Base-by-base conservation (phyloP, 2,797 vertebrate genomes). In the Lophotriccus pileatus region DNA sequence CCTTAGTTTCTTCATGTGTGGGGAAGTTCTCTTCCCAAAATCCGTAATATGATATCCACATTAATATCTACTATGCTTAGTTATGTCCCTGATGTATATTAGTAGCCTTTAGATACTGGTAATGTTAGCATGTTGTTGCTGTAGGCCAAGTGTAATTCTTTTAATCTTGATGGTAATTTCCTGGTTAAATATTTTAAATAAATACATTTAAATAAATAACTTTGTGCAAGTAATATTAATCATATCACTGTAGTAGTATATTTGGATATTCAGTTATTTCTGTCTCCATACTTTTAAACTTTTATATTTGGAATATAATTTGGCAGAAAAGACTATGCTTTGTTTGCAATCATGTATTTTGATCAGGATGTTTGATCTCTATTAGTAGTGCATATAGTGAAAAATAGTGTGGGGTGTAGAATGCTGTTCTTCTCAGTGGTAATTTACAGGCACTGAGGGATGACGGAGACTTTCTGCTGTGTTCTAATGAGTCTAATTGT, bases 121-220 rank as follows among this genome's bases (percentile, higher is more conserved):
- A 96, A 86, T 15, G 39, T 46, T 84, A 78, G 77, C 41, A 34
- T 94, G 46, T 34, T 64, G 80, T 93, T 95, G 55, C 91, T 96
- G 75, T 70, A 92, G 63, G 85, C 76, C 66, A 95, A 84, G 59
- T 67, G 64, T 70, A 88, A 78, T 87, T 92, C 72, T 84, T 94
- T 92, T 95, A 89, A 91, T 73, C 93, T 63, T 43, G 91, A 78
- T 97, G 78, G 44, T 88, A 86, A 94, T 91, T 96, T 94, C 64
- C 58, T 84, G 75, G 52, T 83, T 95, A 89, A 94, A 92, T 96
- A 93, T 86, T 85, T 94, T 91, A 87, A 91, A 96, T 89, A 93
- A 94, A 95, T 95, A 50, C 24, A 82, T 94, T 89, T 93, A 89
- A 95, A 93, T 95, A 87, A 90, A 83, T 94, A 94, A 66, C 28